A percentile compares a stretch with the other conserved stretches of the same genome.
These are phyloP conservation scores for Molossus molossus DNA, from an alignment of 2,797 vertebrate species.

Conservation along the genomic window DNA sequence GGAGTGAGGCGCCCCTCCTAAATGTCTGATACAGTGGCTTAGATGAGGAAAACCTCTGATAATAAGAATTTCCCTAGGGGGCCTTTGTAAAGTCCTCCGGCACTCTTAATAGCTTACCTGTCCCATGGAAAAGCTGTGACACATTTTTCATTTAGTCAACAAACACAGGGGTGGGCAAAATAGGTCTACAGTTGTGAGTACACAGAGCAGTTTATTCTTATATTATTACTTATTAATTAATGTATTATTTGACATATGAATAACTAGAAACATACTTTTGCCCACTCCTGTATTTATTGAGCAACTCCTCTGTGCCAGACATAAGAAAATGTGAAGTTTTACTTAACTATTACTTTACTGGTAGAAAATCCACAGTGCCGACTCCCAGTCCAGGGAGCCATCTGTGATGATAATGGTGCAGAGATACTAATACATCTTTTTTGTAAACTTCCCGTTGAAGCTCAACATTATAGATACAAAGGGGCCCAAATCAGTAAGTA, in stretches of 20 bases:
- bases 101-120: not conserved
- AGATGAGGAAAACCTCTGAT: slow-evolving; percentile 53
- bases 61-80: not conserved
- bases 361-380: not conserved
- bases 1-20: not conserved
- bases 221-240: not conserved
- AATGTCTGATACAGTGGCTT: slow-evolving; percentile 13
- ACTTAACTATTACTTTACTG: slow-evolving; percentile 24
- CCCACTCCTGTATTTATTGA: not conserved
- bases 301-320: not conserved
- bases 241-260: not conserved
- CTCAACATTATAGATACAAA: not conserved
- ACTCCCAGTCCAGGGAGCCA: not conserved
- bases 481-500: not conserved
- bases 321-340: not conserved
- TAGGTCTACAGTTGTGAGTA: not conserved
- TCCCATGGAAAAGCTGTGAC: not conserved
- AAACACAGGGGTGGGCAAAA: not conserved
- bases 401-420: not conserved
- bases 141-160: slow-evolving; percentile 40
- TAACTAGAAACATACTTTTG: not conserved
- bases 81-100: not conserved
- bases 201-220: not conserved
- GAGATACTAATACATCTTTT: not conserved
- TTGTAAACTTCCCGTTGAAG: not conserved